These are phyloP conservation scores for Noctua fimbriata DNA, from an alignment of 2,888 invertebrate species.

Conservation along the genomic window DNA sequence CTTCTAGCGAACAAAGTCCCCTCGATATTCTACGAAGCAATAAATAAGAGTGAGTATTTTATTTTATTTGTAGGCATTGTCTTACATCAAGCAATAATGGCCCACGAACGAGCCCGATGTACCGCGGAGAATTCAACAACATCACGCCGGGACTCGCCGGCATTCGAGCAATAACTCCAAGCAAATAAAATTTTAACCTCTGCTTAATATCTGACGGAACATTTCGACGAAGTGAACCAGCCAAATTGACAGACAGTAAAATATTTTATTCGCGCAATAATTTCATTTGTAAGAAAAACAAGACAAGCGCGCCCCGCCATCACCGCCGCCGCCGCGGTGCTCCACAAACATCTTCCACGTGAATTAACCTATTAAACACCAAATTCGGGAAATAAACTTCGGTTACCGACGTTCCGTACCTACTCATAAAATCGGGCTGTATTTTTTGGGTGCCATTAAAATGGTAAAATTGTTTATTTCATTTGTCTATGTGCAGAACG, in stretches of 20 bases:
- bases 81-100: conserved; percentile 84
- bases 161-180: conserved; percentile 82
- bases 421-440: conserved; percentile 78
- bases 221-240: conserved; percentile 80
- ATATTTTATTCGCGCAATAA: conserved; percentile 89
- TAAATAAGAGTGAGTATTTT: conserved; percentile 81
- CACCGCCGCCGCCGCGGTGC: conserved; percentile 68
- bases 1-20: conserved; percentile 67
- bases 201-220: conserved; percentile 87
- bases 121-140: conserved; percentile 81
- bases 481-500: conserved; percentile 45
- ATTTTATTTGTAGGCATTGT: conserved; percentile 86
- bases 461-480: conserved; percentile 62
- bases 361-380: conserved; percentile 88
- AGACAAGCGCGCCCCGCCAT: conserved; percentile 67
- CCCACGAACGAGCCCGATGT: conserved; percentile 77
- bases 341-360: conserved; percentile 86
- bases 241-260: conserved; percentile 90
- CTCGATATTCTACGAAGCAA: conserved; percentile 73
- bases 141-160: conserved; percentile 77
- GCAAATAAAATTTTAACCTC: conserved; percentile 90
- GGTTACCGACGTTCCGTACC: conserved; percentile 67
- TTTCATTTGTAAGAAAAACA: conserved; percentile 90
- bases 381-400: conserved; percentile 84
- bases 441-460: conserved; percentile 70